Evolutionary conservation across 2,888 invertebrate species (phyloP).

Genomic region (Acanthococcus lagerstroemiae): DNA sequence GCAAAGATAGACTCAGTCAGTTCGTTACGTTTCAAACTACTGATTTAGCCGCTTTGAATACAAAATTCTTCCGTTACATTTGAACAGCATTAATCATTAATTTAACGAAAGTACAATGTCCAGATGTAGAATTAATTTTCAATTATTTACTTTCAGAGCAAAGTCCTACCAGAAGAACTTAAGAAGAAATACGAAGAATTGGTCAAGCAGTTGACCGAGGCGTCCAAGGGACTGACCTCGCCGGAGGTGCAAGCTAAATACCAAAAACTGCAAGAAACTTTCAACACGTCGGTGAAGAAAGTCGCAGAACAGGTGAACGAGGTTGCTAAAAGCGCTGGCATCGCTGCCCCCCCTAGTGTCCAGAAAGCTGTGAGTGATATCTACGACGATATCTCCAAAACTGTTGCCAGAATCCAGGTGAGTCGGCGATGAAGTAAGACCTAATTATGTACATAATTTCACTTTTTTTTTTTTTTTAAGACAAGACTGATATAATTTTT

Average conservation of each 20-base stretch:
- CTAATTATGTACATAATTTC: too few relatives aligned
- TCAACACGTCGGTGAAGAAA: neutral
- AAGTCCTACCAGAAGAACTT: neutral
- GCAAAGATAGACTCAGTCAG: too few relatives aligned
- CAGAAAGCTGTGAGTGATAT: neutral
- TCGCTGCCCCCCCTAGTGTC: neutral
- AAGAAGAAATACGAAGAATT: neutral
- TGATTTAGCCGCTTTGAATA: too few relatives aligned
- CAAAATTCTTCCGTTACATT: too few relatives aligned
- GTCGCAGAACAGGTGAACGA: neutral
- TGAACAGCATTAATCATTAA: too few relatives aligned
- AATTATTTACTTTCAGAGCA: neutral
- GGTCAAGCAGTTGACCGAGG: neutral
- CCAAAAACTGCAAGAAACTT: conserved; percentile 1
- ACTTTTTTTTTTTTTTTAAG: too few relatives aligned
- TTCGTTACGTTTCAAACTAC: too few relatives aligned
- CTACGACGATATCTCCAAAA: neutral
- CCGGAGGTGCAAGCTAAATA: neutral
- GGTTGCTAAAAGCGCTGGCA: neutral
- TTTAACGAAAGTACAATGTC: too few relatives aligned
- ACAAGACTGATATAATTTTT: too few relatives aligned
- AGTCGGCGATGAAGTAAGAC: too few relatives aligned
- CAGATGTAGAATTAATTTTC: too few relatives aligned
- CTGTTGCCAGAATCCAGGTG: neutral
- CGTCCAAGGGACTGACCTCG: neutral